Evolutionary conservation across 2,888 invertebrate species (phyloP).

Genomic region (Heliconius sara): DNA sequence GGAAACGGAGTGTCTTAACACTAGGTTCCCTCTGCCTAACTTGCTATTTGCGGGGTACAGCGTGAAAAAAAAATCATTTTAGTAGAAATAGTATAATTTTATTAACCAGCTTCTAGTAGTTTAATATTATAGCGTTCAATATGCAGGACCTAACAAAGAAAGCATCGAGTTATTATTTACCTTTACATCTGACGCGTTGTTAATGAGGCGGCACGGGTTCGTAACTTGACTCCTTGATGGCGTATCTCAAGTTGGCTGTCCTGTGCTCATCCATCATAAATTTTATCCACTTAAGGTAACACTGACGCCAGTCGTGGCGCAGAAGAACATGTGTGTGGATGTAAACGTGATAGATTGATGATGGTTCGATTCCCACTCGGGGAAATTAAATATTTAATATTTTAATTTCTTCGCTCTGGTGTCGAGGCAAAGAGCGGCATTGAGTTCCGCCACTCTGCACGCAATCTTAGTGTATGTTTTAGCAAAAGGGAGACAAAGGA

Average conservation of each 20-base stretch:
- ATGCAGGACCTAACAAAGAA: constrained; percentile 27
- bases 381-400: too few species aligned
- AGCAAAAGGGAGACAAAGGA: too few species aligned
- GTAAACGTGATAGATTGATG: too few species aligned
- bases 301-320: constrained; percentile 29
- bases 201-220: constrained; percentile 74
- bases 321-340: too few species aligned
- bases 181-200: constrained; percentile 55
- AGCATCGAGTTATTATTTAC: constrained; percentile 40
- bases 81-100: neutral
- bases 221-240: constrained; percentile 64
- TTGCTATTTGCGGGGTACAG: neutral
- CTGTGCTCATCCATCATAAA: constrained; percentile 55
- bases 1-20: too few species aligned
- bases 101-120: neutral
- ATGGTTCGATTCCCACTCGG: too few species aligned
- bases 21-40: rapidly evolving
- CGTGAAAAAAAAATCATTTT: too few species aligned
- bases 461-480: too few species aligned
- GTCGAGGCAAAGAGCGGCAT: too few species aligned
- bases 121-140: constrained; percentile 20
- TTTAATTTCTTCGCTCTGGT: too few species aligned
- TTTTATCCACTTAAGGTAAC: constrained; percentile 47
- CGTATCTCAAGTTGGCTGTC: constrained; percentile 48
- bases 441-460: too few species aligned